Base-by-base conservation (phyloP, 2,888 invertebrate genomes). In the Apodemia zela region DNA sequence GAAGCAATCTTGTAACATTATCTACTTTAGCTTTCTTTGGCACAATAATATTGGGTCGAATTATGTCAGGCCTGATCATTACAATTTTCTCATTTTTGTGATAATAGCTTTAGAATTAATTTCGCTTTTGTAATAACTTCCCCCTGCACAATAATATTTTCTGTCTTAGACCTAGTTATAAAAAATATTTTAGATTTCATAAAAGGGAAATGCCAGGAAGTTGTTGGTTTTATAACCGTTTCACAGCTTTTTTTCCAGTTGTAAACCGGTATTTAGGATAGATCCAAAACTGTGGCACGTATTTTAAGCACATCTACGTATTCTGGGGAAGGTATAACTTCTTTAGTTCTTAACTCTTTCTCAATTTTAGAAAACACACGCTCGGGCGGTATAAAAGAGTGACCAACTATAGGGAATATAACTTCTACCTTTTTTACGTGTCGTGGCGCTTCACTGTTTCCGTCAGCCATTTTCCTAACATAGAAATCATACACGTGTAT, bases 401-500 rank as follows among this genome's bases (percentile, higher is more conserved):
- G 60, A 15, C 47, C 33, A 5, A 60, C 47, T 10, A 60, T 25
- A 7, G 33, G 49, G 8, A 25, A 60, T 15, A 60, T 60, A 7
- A 60, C n/a, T 49, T 60, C 29, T 4, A 45, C 17, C 29, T n/a
- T 45, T 47, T 60, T 60, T 38, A 66, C 66, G 45, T 62, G 62
- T 59, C 65, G 67, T 15, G 69, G 66, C 29, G 65, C 63, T 63
- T 68, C 65, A 5, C 54, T 59, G 17, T 25, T 47, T n/a, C n/a
- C n/a, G n/a, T n/a, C 15, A 74, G 65, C 73, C 73, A 77, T 47
- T 71, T 70, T 13, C 69, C 68, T 13, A 72, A 66, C 74, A 75
- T 75, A 7, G 67, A 63, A 21, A 75, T 62, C 68, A 76, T 69
- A 21, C 69, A 72, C 21, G 72, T 65, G 62, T 78, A 77, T 71